These are phyloP conservation scores for Sminthopsis crassicaudata DNA, from an alignment of 2,113 vertebrate species.

Conservation along the genomic window DNA sequence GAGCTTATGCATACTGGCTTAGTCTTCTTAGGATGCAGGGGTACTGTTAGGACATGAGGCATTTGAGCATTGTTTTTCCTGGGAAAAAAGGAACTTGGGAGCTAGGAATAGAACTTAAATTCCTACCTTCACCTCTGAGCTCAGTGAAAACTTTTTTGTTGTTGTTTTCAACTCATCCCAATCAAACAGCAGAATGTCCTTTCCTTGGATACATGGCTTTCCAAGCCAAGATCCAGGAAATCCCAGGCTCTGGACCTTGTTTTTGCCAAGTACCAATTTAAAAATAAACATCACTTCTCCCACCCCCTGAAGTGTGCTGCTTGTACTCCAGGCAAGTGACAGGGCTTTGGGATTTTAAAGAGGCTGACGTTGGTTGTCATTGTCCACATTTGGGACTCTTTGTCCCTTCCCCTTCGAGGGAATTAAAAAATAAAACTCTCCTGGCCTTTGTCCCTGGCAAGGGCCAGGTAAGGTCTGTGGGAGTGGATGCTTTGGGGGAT, in stretches of 20 bases:
- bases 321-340: not conserved
- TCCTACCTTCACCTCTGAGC: not conserved
- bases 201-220: not conserved
- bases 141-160: not conserved
- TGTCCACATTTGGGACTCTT: not conserved
- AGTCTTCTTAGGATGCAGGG: not conserved
- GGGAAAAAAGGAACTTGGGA: not conserved
- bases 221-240: constrained; percentile 13
- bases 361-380: not conserved
- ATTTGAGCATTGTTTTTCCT: not conserved
- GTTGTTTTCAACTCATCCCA: not conserved
- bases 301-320: not conserved
- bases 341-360: not conserved
- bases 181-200: not conserved
- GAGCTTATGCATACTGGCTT: not conserved
- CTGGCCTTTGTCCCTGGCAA: not conserved
- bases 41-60: constrained; percentile 30
- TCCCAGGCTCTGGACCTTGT: not conserved
- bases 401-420: not conserved
- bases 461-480: not conserved
- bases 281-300: not conserved
- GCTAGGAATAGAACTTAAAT: not conserved
- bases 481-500: not conserved
- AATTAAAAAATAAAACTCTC: not conserved
- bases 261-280: not conserved